Evolutionary conservation across 2,113 vertebrate species (phyloP).

Genomic region (Thryonomys swinderianus): DNA sequence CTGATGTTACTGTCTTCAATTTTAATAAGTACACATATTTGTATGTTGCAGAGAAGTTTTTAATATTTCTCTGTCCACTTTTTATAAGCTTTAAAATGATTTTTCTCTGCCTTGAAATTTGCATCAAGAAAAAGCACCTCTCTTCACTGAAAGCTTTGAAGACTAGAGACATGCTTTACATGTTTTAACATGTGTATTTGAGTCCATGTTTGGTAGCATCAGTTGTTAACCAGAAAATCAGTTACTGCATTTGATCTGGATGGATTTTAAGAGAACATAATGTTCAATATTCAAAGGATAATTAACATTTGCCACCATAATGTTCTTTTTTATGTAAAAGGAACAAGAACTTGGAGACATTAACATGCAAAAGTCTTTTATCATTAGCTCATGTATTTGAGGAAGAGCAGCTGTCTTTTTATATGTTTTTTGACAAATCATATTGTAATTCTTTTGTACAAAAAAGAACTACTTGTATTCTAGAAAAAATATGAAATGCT

Average conservation of each 20-base stretch:
- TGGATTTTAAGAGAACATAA: conserved; percentile 87
- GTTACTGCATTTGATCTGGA: conserved; percentile 85
- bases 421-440: conserved; percentile 94
- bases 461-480: conserved; percentile 93
- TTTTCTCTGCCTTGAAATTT: conserved; percentile 89
- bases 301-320: conserved; percentile 86
- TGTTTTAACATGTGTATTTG: conserved; percentile 82
- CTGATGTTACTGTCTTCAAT: conserved; percentile 87
- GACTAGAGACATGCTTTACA: conserved; percentile 83
- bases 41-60: conserved; percentile 90
- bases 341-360: conserved; percentile 87
- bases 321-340: conserved; percentile 88
- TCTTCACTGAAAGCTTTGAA: conserved; percentile 88
- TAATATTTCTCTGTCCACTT: conserved; percentile 90
- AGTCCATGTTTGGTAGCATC: conserved; percentile 84
- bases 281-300: conserved; percentile 87
- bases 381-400: conserved; percentile 92
- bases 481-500: conserved; percentile 93
- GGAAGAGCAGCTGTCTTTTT: conserved; percentile 93
- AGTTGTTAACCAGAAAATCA: conserved; percentile 85
- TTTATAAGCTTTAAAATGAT: conserved; percentile 91
- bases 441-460: conserved; percentile 95
- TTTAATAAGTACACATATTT: conserved; percentile 88
- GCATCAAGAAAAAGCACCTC: conserved; percentile 88
- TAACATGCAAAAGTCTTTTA: conserved; percentile 90